phyloP scores from a whole-genome alignment of 1,140 invertebrate species.

The Penaeus indicus region DNA sequence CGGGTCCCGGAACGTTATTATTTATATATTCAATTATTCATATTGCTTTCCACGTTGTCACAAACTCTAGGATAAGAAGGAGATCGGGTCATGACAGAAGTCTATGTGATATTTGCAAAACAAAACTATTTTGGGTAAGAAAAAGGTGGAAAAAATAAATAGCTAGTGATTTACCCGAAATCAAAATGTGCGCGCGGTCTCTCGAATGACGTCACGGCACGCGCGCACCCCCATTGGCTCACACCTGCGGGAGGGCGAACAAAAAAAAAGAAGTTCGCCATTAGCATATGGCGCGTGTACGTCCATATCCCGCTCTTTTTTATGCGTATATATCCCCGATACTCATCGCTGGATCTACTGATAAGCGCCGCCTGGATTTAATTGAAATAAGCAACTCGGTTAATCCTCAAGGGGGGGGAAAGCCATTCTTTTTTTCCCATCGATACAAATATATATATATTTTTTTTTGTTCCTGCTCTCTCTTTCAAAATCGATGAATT shows the following conservation, averaged over 20 bases:
- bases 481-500: too few species aligned
- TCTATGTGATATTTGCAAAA: too few species aligned
- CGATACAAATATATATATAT: too few species aligned
- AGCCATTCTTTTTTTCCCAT: too few species aligned
- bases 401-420: too few species aligned
- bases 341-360: not conserved
- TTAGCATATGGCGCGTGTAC: constrained; percentile 35
- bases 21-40: not conserved
- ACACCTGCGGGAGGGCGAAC: constrained; percentile 15
- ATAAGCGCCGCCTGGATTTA: too few species aligned
- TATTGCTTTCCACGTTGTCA: not conserved
- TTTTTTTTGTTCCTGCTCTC: too few species aligned
- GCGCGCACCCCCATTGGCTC: constrained; percentile 28
- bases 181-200: not conserved
- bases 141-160: not conserved
- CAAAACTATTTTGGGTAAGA: too few species aligned
- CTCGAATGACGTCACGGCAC: constrained; percentile 20
- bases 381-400: too few species aligned
- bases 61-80: too few species aligned
- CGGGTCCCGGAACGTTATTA: not conserved
- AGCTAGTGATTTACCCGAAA: not conserved
- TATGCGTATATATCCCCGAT: not conserved
- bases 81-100: too few species aligned
- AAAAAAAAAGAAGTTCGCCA: constrained; percentile 1
- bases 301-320: not conserved